Evolutionary conservation across 1,140 invertebrate species (phyloP).

Genomic region (Ptiloglossa arizonensis): DNA sequence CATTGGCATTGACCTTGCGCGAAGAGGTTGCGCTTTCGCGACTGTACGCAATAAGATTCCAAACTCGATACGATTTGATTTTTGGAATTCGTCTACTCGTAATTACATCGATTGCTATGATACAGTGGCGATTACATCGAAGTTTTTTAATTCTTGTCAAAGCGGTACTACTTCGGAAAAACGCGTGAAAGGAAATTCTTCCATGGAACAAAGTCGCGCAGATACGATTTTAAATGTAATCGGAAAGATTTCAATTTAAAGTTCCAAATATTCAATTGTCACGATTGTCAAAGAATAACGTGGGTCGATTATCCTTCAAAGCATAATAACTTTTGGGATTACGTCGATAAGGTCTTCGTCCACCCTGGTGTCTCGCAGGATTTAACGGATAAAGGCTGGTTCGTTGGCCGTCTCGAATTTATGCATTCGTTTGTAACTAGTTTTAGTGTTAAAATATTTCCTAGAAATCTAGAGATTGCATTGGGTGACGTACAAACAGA

Average conservation of each 20-base stretch:
- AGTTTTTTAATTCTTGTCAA: no score
- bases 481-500: not conserved
- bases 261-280: not conserved
- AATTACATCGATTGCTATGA: not conserved
- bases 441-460: not conserved
- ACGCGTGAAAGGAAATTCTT: not conserved
- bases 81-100: not conserved
- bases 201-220: not conserved
- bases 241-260: not conserved
- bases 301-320: not conserved
- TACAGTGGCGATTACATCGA: not conserved
- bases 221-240: not conserved
- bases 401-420: not conserved
- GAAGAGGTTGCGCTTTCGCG: conserved; percentile 15
- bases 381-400: conserved; percentile 20
- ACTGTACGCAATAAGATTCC: not conserved
- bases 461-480: conserved; percentile 6
- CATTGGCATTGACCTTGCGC: conserved; percentile 48
- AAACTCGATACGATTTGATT: not conserved
- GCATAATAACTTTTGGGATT: not conserved
- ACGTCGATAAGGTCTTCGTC: not conserved
- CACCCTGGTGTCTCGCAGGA: conserved; percentile 8
- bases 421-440: not conserved
- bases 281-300: not conserved
- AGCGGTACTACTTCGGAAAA: not conserved